These are phyloP conservation scores for Habroteleia sp. DNA, from an alignment of 2,888 invertebrate genomes.

Conservation along the genomic window DNA sequence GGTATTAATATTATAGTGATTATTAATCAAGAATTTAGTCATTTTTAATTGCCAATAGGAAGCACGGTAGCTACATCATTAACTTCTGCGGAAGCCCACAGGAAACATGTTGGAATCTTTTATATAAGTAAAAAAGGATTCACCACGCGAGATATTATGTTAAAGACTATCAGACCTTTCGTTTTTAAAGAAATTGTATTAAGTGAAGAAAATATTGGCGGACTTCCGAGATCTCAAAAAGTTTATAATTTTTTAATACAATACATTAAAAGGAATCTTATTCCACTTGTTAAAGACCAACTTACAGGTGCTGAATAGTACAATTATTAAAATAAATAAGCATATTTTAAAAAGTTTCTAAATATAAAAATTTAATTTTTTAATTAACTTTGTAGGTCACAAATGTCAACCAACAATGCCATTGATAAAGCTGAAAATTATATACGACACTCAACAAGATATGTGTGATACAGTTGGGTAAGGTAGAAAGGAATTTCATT, in stretches of 20 bases:
- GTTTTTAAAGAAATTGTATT: conserved; percentile 26
- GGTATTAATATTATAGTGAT: no score
- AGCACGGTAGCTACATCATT: conserved; percentile 34
- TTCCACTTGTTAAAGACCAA: conserved; percentile 18
- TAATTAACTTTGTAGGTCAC: conserved; percentile 21
- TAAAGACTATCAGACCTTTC: conserved; percentile 40
- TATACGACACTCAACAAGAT: conserved; percentile 38
- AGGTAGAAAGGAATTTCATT: no score
- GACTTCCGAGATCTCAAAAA: conserved; percentile 36
- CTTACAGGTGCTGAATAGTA: conserved; percentile 22
- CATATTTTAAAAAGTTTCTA: no score
- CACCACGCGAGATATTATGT: conserved; percentile 15
- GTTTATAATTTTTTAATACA: conserved; percentile 43
- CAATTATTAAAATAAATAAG: no score
- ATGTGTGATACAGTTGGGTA: conserved; percentile 47
- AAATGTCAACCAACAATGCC: conserved; percentile 42
- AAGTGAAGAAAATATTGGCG: conserved; percentile 15
- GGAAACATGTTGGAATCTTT: conserved; percentile 32
- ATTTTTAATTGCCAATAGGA: no score
- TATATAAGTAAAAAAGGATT: conserved; percentile 9
- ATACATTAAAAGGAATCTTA: conserved; percentile 30
- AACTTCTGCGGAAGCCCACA: conserved; percentile 12
- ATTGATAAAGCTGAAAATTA: conserved; percentile 25
- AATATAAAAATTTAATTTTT: background rate
- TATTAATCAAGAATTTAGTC: no score